Evolutionary conservation across 2,888 invertebrate species (phyloP).

Genomic region (Desoria tigrina): DNA sequence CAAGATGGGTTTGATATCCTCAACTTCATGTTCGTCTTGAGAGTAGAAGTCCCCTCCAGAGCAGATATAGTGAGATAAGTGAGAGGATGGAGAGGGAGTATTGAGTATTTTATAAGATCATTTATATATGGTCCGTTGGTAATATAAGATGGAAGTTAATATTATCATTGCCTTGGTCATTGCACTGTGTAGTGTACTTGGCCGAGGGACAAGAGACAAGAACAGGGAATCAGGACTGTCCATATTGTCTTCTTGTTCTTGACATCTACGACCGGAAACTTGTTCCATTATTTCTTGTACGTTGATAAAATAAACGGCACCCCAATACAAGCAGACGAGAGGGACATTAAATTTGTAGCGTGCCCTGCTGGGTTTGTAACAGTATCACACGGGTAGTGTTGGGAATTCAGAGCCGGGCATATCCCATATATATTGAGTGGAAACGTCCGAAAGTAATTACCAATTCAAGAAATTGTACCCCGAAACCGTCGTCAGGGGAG

Average conservation of each 20-base stretch:
- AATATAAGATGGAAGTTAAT: conserved; percentile 12
- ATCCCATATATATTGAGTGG: too few species aligned
- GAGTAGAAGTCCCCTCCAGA: conserved; percentile 6
- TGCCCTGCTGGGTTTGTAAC: too few species aligned
- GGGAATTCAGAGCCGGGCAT: too few species aligned
- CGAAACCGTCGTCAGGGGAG: too few species aligned
- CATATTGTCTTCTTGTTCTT: conserved; percentile 39
- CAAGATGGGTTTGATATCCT: conserved; percentile 14
- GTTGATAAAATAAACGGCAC: conserved; percentile 33
- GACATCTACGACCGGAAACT: conserved; percentile 48
- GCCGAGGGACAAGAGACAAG: conserved; percentile 16
- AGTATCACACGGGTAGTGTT: too few species aligned
- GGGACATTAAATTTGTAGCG: conserved; percentile 1
- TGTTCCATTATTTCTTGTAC: conserved; percentile 41
- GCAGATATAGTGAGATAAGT: too few species aligned
- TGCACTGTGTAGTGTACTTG: conserved; percentile 1
- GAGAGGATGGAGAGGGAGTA: too few species aligned
- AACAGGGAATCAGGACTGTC: conserved; percentile 17
- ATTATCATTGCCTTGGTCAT: conserved; percentile 18
- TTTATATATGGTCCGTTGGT: neutral
- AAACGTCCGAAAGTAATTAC: too few species aligned
- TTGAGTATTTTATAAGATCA: neutral
- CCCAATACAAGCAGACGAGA: neutral
- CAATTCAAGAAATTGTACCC: too few species aligned
- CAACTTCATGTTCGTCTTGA: conserved; percentile 18